Conservation (phyloP, 23 tunicate species). For the Diplosoma virens region DNA sequence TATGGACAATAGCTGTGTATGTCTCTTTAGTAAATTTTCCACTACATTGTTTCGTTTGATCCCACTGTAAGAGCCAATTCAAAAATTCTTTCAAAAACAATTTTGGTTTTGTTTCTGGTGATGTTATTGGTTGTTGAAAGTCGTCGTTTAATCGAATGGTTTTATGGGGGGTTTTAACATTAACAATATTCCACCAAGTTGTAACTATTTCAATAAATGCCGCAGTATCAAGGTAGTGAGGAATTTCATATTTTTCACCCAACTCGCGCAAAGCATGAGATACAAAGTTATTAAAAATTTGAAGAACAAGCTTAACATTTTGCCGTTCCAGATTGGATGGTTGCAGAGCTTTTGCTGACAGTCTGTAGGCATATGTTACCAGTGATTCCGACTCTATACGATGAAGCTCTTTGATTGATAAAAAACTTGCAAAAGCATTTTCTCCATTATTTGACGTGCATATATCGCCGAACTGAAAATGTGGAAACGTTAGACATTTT, state of each 20-base stretch:
- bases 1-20: no score
- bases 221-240: no score
- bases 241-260: neutral
- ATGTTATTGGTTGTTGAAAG: no score
- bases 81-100: no score
- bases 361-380: conserved; percentile 1
- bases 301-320: conserved; percentile 10
- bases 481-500: neutral
- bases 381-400: neutral
- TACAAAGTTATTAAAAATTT: neutral
- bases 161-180: no score
- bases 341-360: conserved; percentile 3
- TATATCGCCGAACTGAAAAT: neutral
- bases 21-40: no score
- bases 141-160: no score
- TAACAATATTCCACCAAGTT: no score
- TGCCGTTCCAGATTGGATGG: conserved; percentile 15
- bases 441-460: neutral
- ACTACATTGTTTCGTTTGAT: no score
- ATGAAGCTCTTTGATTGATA: neutral
- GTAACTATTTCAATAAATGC: no score
- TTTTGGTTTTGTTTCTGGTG: no score
- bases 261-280: neutral
- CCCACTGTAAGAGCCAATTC: no score
- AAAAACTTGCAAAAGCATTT: neutral